These are phyloP conservation scores for Empidonax traillii DNA, from an alignment of 2,113 vertebrate species.

Conservation along the genomic window DNA sequence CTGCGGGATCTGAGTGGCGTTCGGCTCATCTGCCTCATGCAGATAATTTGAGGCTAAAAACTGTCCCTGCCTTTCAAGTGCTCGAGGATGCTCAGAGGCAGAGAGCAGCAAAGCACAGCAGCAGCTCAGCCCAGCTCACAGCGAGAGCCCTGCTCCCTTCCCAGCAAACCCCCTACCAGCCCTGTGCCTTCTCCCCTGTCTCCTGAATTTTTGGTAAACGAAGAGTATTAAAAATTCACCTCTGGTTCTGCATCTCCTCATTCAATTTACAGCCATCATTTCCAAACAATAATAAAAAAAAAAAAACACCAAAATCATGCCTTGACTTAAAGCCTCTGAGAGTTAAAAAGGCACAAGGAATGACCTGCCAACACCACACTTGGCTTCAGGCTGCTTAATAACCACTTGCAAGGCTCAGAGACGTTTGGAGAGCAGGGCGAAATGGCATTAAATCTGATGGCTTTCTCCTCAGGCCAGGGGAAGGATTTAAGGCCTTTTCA, in stretches of 20 bases:
- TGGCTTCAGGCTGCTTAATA: background rate
- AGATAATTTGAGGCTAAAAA: background rate
- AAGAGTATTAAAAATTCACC: background rate
- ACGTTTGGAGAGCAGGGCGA: fast-evolving
- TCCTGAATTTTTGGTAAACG: background rate
- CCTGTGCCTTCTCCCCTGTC: fast-evolving
- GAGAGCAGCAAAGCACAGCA: background rate
- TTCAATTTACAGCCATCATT: background rate
- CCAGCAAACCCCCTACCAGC: background rate
- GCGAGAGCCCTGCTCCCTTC: background rate
- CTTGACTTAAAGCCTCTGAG: background rate
- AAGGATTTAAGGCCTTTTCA: background rate
- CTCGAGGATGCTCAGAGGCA: background rate
- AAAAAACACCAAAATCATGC: background rate
- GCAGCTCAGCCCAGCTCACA: background rate
- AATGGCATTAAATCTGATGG: background rate
- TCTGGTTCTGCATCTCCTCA: background rate
- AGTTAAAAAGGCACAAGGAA: background rate
- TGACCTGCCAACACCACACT: background rate
- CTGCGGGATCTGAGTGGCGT: fast-evolving
- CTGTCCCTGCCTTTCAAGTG: background rate
- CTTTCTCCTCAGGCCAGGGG: background rate
- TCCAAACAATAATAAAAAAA: background rate
- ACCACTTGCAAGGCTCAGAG: background rate
- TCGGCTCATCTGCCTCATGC: fast-evolving